These are phyloP conservation scores for Tachina fera DNA, from an alignment of 2,888 invertebrate genomes.

Conservation along the genomic window DNA sequence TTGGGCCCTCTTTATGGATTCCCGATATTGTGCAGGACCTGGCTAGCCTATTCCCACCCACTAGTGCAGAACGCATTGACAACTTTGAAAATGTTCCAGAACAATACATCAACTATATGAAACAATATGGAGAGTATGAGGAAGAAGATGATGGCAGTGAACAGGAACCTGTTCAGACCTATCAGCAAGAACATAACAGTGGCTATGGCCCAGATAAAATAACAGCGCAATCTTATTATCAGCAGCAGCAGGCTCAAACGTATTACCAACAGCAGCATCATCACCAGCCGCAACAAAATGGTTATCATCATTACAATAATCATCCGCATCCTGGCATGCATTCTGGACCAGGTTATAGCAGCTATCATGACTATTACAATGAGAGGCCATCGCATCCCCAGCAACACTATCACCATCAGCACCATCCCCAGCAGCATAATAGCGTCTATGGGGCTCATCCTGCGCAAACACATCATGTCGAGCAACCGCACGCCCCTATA, in stretches of 20 bases:
- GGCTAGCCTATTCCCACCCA: slow-evolving; percentile 78
- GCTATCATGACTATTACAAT: slow-evolving; percentile 74
- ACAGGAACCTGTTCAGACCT: slow-evolving; percentile 49
- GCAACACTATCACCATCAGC: slow-evolving; percentile 72
- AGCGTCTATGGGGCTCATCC: slow-evolving; percentile 29
- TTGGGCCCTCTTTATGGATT: slow-evolving; percentile 79
- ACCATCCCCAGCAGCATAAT: slow-evolving; percentile 51
- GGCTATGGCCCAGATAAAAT: slow-evolving; percentile 58
- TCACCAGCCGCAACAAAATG: slow-evolving; percentile 71
- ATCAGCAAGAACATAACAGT: slow-evolving; percentile 68
- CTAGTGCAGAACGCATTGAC: slow-evolving; percentile 78
- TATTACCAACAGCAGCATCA: slow-evolving; percentile 74
- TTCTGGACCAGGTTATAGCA: slow-evolving; percentile 60
- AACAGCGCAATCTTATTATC: slow-evolving; percentile 73
- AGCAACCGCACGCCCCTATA: slow-evolving; percentile 12
- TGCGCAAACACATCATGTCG: slow-evolving; percentile 25
- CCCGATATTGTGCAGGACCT: slow-evolving; percentile 80
- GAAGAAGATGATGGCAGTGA: slow-evolving; percentile 78
- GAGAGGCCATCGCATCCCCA: slow-evolving; percentile 74
- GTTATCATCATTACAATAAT: slow-evolving; percentile 73
- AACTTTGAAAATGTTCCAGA: slow-evolving; percentile 80
- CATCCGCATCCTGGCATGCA: slow-evolving; percentile 67
- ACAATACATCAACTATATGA: slow-evolving; percentile 80
- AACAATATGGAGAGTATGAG: slow-evolving; percentile 80
- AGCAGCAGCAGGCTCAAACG: slow-evolving; percentile 77